Conservation (phyloP, 2,888 invertebrate genomes). For the Lasioglossum zephyrum region DNA sequence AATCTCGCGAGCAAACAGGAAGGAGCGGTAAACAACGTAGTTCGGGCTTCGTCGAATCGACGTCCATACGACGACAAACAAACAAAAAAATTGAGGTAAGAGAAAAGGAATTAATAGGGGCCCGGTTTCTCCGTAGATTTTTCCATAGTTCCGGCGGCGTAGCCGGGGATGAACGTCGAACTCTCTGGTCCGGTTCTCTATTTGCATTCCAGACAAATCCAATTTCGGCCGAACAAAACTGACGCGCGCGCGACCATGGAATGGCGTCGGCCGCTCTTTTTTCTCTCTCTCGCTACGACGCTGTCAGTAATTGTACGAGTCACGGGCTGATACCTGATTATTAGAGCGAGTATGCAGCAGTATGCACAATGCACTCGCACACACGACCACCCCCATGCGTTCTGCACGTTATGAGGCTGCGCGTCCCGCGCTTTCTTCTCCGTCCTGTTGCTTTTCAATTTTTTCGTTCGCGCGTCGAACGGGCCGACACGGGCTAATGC, state of each 20-base stretch:
- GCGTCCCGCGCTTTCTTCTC: neutral
- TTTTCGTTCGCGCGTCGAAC: neutral
- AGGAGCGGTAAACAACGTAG: neutral
- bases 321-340: conserved; percentile 65
- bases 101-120: conserved; percentile 41
- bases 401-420: neutral
- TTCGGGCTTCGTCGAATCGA: neutral
- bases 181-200: conserved; percentile 65
- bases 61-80: neutral
- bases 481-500: neutral
- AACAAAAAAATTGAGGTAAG: conserved; percentile 10
- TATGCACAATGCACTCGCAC: conserved; percentile 20
- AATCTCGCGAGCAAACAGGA: neutral
- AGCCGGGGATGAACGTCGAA: conserved; percentile 51
- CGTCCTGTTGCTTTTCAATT: neutral
- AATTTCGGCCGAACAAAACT: conserved; percentile 75
- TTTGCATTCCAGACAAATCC: conserved; percentile 78
- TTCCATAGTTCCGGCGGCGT: conserved; percentile 22
- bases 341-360: conserved; percentile 50
- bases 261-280: conserved; percentile 50
- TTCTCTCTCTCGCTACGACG: conserved; percentile 51
- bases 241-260: conserved; percentile 58
- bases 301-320: conserved; percentile 67
- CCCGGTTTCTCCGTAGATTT: conserved; percentile 37
- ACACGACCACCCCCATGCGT: neutral